Evolutionary conservation across 2,888 invertebrate species (phyloP), one percentile per base, ranked within the genome.

Genomic region (Bombylius discolor): DNA sequence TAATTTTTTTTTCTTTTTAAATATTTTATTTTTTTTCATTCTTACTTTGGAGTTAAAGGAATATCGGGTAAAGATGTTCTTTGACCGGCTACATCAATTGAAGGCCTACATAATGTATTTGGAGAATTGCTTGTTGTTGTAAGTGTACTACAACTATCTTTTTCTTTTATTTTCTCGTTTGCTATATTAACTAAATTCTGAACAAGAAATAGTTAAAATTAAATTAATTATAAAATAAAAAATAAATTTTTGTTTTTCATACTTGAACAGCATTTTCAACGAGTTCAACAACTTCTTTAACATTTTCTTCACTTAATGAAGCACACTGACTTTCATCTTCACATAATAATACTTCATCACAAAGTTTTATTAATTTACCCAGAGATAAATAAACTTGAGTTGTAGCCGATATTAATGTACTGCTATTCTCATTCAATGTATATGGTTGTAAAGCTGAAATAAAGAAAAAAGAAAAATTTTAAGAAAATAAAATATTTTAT

Each of bases 311-410:
- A 66, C 80, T 78, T 49, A 81, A 68, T 36, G 79, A 69, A 57
- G 70, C 68, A 60, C 71, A 72, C 49, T 70, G 68, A 51, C 66
- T 67, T 54, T 62, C 79, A 64, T 86, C 84, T 49, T 85, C 83
- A 62, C 84, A 84, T 47, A 89, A 77, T 60, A 93, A 79, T 52
- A 91, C 87, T 72, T 92, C 89, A 72, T 95, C 95, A 71, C 94
- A 92, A 62, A 93, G 80, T 65, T 89, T 87, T 64, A 95, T 86
- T 63, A 95, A 79, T 75, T 87, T 85, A 5, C 91, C 92, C 60
- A 94, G 77, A 61, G 89, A 87, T 64, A 88, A 84, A 68, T 92
- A 92, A 56, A 95, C 85, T 68, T 89, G 86, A 70, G 87, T 89
- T 53, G 89, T 89, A 13, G 91, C 90, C 55, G 87, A 86, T 66